These are phyloP conservation scores for Choloepus didactylus DNA, from an alignment of 2,797 vertebrate species.

Conservation along the genomic window DNA sequence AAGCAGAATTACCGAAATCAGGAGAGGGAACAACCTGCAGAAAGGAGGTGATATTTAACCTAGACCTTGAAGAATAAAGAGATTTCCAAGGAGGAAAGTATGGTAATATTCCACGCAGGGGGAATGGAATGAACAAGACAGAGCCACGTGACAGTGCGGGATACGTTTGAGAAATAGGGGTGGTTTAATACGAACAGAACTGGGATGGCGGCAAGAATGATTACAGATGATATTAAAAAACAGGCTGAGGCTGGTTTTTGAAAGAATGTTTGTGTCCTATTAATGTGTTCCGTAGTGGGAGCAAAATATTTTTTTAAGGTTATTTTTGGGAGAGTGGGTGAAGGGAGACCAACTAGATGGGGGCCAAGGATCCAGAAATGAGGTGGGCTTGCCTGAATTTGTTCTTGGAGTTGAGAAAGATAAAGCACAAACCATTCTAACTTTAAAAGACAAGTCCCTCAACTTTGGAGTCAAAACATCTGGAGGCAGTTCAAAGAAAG, in stretches of 20 bases:
- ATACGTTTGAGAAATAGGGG: not conserved
- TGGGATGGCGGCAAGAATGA: not conserved
- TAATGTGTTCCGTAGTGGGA: not conserved
- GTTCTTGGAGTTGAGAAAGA: not conserved
- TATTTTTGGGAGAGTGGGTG: not conserved
- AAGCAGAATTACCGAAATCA: not conserved
- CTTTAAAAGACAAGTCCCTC: not conserved
- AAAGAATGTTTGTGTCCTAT: not conserved
- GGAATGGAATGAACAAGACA: not conserved
- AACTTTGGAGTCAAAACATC: not conserved
- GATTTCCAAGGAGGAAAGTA: not conserved
- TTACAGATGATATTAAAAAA: not conserved
- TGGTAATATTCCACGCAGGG: not conserved
- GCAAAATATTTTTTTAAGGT: not conserved
- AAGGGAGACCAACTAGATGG: not conserved
- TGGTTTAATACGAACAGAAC: not conserved
- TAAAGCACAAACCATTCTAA: accelerated
- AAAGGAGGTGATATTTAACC: not conserved
- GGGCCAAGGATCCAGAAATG: no score
- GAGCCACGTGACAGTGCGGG: accelerated
- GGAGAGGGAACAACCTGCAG: not conserved
- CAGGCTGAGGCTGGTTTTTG: no score
- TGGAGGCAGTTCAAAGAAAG: not conserved
- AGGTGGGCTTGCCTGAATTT: not conserved
- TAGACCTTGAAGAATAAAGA: not conserved